Evolutionary conservation across 2,797 vertebrate species (phyloP).

Genomic region (Lacerta viridis): DNA sequence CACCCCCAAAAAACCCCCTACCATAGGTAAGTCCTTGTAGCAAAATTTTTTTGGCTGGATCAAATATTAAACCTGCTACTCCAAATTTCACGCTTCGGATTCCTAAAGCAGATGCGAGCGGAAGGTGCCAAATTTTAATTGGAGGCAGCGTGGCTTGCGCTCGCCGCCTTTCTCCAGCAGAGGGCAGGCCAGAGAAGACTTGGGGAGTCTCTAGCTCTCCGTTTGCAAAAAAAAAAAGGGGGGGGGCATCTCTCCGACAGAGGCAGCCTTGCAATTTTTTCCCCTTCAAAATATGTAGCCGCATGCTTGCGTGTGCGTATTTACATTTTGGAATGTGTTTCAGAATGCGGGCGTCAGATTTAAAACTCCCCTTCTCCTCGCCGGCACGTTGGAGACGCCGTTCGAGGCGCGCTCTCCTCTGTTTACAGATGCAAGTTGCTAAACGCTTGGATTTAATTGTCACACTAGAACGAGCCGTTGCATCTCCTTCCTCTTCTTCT

Average conservation of each 20-base stretch:
- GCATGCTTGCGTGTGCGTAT: conserved; percentile 75
- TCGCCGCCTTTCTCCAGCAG: conserved; percentile 80
- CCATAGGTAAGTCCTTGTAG: conserved; percentile 85
- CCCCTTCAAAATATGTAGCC: conserved; percentile 78
- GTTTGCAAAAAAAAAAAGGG: neutral
- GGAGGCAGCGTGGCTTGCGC: conserved; percentile 74
- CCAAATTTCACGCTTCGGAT: conserved; percentile 85
- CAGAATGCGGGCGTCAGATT: conserved; percentile 78
- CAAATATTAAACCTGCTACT: conserved; percentile 87
- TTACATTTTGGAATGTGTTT: conserved; percentile 80
- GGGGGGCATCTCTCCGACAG: conserved; percentile 54
- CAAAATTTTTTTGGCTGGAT: conserved; percentile 81
- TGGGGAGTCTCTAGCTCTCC: conserved; percentile 34
- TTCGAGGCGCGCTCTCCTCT: conserved; percentile 1
- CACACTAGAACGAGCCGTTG: conserved; percentile 66
- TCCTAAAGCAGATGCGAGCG: conserved; percentile 79
- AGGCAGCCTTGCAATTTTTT: conserved; percentile 75
- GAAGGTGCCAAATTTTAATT: conserved; percentile 84
- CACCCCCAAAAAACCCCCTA: conserved; percentile 34
- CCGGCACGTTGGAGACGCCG: conserved; percentile 53
- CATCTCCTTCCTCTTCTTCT: conserved; percentile 43
- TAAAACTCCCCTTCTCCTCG: conserved; percentile 65
- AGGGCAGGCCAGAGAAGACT: conserved; percentile 80
- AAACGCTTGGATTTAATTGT: conserved; percentile 73
- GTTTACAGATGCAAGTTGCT: conserved; percentile 61